Evolutionary conservation across 2,797 vertebrate species (phyloP).

Genomic region (Chelon labrosus): DNA sequence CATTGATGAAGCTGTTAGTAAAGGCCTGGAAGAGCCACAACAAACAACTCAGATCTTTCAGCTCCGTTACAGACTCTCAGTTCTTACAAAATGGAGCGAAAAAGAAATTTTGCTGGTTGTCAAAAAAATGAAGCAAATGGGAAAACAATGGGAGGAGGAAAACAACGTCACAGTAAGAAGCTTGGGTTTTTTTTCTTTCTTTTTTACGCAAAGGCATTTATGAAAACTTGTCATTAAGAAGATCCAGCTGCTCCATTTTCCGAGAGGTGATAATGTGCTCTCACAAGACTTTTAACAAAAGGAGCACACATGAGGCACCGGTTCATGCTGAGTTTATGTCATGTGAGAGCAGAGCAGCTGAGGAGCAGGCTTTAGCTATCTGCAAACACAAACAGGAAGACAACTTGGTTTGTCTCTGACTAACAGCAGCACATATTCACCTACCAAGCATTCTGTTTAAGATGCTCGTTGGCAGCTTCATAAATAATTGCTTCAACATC

Average conservation of each 20-base stretch:
- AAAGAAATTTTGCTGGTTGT: slow-evolving; percentile 39
- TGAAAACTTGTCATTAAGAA: slow-evolving; percentile 50
- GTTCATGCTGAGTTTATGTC: slow-evolving; percentile 52
- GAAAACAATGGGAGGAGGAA: slow-evolving; percentile 24
- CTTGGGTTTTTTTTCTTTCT: slow-evolving; percentile 1
- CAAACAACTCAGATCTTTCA: slow-evolving; percentile 41
- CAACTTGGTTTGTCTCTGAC: slow-evolving; percentile 27
- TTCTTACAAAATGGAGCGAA: slow-evolving; percentile 13
- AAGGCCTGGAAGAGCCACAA: slow-evolving; percentile 47
- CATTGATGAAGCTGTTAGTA: slow-evolving; percentile 63
- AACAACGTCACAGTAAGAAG: slow-evolving; percentile 20
- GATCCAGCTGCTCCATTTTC: slow-evolving; percentile 46
- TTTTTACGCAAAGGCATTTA: slow-evolving; percentile 25
- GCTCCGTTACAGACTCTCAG: slow-evolving; percentile 37
- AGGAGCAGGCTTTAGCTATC: slow-evolving; percentile 50
- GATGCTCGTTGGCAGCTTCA: slow-evolving; percentile 51
- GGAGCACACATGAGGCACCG: slow-evolving; percentile 33
- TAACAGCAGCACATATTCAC: slow-evolving; percentile 51
- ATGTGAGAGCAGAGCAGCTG: slow-evolving; percentile 40
- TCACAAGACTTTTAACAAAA: slow-evolving; percentile 39
- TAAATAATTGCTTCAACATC: slow-evolving; percentile 57
- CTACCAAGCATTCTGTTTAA: slow-evolving; percentile 37
- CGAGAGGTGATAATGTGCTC: slow-evolving; percentile 40
- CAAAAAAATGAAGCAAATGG: slow-evolving; percentile 40
- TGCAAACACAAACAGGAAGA: slow-evolving; percentile 56